Evolutionary conservation across 2,113 vertebrate genomes (phyloP).

Genomic region (Rhinopithecus roxellana): DNA sequence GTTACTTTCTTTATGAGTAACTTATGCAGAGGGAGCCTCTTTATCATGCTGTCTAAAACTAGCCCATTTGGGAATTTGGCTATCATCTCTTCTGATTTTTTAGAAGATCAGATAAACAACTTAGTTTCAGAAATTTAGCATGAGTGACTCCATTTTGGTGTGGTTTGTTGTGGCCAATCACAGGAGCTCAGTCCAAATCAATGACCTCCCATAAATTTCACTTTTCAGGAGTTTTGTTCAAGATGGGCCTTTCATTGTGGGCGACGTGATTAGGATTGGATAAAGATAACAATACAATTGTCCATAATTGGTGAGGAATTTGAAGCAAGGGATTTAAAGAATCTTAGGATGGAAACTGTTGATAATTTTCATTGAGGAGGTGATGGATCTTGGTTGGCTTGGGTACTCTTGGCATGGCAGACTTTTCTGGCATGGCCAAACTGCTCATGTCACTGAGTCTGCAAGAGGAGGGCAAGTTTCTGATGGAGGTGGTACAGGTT

Average conservation of each 20-base stretch:
- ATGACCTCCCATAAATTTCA: too few relatives aligned
- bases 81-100: neutral
- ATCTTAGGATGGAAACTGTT: neutral
- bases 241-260: neutral
- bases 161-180: neutral
- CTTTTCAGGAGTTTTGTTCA: neutral
- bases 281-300: neutral
- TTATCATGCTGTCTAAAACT: neutral
- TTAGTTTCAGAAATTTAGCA: neutral
- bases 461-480: slow-evolving; percentile 82
- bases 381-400: neutral
- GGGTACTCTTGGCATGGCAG: neutral
- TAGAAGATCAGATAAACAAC: neutral
- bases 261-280: neutral
- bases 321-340: neutral
- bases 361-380: neutral
- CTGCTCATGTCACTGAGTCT: slow-evolving; percentile 85
- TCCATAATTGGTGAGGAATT: neutral
- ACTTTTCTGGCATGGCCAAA: slow-evolving; percentile 6
- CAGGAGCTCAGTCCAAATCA: neutral
- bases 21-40: neutral
- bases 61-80: neutral
- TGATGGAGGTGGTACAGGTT: slow-evolving; percentile 83
- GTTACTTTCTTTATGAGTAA: neutral
- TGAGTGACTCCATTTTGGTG: neutral